A percentile compares a stretch with the other conserved stretches of the same genome.
Conservation (phyloP, 2,797 vertebrate species). For the Loriculus beryllinus region DNA sequence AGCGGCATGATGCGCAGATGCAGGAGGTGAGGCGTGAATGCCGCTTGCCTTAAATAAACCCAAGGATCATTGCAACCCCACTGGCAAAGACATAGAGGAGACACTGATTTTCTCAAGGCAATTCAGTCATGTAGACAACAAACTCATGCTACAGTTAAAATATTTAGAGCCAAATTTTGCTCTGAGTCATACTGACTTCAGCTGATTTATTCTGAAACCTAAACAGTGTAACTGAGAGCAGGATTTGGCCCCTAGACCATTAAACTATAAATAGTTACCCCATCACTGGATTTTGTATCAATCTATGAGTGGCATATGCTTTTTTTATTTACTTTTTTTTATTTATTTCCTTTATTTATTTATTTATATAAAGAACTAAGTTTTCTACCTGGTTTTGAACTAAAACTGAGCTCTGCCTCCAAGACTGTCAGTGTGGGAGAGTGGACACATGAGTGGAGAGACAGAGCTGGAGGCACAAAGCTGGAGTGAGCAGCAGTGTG, state of each 20-base stretch:
- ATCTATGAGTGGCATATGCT: rapidly evolving
- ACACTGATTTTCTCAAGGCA: constrained; percentile 15
- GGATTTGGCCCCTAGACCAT: neutral
- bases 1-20: neutral
- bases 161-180: constrained; percentile 10
- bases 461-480: neutral
- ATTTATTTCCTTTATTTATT: too few relatives aligned
- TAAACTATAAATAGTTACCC: neutral
- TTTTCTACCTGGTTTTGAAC: neutral
- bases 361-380: neutral
- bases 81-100: constrained; percentile 57
- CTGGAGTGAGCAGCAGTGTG: neutral
- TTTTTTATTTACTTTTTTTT: too few relatives aligned
- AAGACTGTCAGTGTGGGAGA: neutral
- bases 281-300: neutral
- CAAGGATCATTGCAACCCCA: neutral
- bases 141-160: constrained; percentile 24
- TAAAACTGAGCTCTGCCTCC: neutral
- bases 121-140: constrained; percentile 43
- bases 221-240: neutral
- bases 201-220: neutral
- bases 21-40: neutral
- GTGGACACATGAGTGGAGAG: neutral
- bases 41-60: neutral
- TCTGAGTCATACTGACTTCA: neutral